Evolutionary conservation across 2,888 invertebrate genomes (phyloP).

Genomic region (Sarcophaga caerulescens): DNA sequence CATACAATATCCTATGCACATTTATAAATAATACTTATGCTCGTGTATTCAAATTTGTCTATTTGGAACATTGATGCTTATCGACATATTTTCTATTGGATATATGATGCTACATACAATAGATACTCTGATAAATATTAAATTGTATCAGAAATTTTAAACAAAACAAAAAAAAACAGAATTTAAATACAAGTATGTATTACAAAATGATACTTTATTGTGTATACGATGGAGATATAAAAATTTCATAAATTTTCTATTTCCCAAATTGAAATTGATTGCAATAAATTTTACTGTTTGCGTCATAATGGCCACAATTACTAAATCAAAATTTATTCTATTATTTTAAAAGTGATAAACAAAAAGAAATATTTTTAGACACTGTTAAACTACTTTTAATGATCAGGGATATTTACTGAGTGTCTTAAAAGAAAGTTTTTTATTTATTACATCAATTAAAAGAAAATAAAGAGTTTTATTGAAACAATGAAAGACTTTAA

Average conservation of each 20-base stretch:
- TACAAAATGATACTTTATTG: neutral
- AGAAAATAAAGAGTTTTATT: no score
- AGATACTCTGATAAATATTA: conserved; percentile 26
- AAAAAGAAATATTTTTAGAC: no score
- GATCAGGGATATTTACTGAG: no score
- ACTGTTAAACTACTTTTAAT: no score
- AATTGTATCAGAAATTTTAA: neutral
- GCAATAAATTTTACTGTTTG: neutral
- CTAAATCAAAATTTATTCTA: neutral
- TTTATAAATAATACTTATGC: conserved; percentile 1
- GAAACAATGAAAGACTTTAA: no score
- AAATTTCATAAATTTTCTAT: conserved; percentile 1
- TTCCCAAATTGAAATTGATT: conserved; percentile 7
- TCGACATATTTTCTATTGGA: neutral
- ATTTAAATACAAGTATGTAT: neutral
- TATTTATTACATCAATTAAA: no score
- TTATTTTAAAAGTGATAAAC: neutral
- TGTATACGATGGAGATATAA: neutral
- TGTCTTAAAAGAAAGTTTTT: no score
- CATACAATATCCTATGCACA: neutral
- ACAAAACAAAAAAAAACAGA: neutral
- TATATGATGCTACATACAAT: neutral
- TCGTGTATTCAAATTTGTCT: neutral
- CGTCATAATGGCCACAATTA: neutral
- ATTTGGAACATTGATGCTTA: conserved; percentile 7